phyloP scores from a whole-genome alignment of 1,140 invertebrate genomes.

The Ostrea denselamellosa region DNA sequence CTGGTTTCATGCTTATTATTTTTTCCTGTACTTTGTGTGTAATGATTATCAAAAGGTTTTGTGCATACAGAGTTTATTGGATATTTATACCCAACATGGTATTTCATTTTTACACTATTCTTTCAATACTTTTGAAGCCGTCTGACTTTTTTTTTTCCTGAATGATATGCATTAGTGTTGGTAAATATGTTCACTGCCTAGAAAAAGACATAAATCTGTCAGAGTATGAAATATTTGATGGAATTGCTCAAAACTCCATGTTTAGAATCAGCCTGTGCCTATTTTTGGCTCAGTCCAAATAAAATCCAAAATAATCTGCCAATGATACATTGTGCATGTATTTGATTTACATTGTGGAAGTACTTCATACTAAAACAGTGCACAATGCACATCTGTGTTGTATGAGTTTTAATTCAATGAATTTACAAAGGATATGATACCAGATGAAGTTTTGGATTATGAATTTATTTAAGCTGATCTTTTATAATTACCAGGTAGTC shows the following conservation, averaged over 20 bases:
- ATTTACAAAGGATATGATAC: constrained; percentile 23
- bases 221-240: too few species aligned
- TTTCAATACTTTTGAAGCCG: neutral
- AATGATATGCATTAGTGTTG: too few species aligned
- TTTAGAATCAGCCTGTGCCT: too few species aligned
- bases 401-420: constrained; percentile 4
- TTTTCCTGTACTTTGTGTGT: neutral
- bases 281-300: too few species aligned
- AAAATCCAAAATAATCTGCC: too few species aligned
- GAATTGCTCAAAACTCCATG: too few species aligned
- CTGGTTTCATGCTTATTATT: neutral
- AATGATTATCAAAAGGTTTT: neutral
- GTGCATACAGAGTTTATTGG: neutral
- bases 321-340: too few species aligned
- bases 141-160: too few species aligned
- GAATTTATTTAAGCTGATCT: constrained; percentile 21
- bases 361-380: neutral
- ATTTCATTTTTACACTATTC: neutral
- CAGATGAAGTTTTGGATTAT: neutral
- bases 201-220: too few species aligned
- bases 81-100: neutral
- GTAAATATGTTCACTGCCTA: too few species aligned
- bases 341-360: too few species aligned
- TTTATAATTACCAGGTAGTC: constrained; percentile 1
- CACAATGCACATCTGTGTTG: neutral